Evolutionary conservation across 2,888 invertebrate species (phyloP).

Genomic region (Amphipyra tragopoginis): DNA sequence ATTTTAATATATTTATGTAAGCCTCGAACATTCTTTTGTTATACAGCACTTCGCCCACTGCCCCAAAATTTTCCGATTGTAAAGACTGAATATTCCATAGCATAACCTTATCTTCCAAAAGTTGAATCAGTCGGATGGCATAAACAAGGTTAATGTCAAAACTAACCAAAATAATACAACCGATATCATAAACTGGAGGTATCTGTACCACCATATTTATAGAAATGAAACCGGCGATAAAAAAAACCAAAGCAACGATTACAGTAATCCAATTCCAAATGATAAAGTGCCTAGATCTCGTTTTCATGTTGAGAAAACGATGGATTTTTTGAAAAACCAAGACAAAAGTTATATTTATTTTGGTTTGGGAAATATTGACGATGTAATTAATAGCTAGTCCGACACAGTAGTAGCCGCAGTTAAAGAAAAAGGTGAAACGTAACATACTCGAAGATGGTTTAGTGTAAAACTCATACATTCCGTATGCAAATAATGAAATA

Average conservation of each 20-base stretch:
- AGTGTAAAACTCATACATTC: not conserved
- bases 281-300: not conserved
- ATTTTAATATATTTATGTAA: no score
- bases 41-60: no score
- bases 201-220: no score
- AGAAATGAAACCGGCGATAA: not conserved
- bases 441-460: no score
- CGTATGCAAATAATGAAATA: not conserved
- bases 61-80: no score
- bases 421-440: not conserved
- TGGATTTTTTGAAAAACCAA: constrained; percentile 6
- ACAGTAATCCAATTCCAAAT: constrained; percentile 21
- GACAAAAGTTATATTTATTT: constrained; percentile 10
- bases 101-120: no score
- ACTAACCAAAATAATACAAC: no score
- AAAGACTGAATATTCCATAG: no score
- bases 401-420: not conserved
- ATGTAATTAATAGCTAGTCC: not conserved
- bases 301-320: constrained; percentile 12
- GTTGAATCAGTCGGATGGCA: no score
- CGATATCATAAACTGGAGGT: no score
- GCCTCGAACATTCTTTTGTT: no score
- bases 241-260: not conserved
- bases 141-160: no score
- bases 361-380: not conserved